Conservation (phyloP, 2,888 invertebrate genomes). For the Crocallis elinguaria region DNA sequence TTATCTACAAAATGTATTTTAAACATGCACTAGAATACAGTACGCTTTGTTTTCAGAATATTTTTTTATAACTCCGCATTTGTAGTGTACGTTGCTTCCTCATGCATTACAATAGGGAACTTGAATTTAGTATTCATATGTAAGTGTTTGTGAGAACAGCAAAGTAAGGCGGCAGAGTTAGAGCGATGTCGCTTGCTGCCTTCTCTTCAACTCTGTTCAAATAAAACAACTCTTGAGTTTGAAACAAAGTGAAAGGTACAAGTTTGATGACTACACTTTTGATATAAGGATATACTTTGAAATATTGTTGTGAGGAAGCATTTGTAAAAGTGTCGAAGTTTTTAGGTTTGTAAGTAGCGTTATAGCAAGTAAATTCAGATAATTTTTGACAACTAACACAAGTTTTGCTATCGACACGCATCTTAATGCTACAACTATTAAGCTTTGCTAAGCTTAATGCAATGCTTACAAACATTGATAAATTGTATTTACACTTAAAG, state of each 20-base stretch:
- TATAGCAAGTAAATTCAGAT: slow-evolving; percentile 19
- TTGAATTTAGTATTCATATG: slow-evolving; percentile 14
- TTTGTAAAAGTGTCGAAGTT: slow-evolving; percentile 12
- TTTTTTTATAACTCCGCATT: slow-evolving; percentile 39
- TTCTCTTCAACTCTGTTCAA: slow-evolving; percentile 19
- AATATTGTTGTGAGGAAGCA: slow-evolving; percentile 31
- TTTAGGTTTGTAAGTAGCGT: slow-evolving; percentile 29
- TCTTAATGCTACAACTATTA: slow-evolving; percentile 52
- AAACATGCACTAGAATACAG: slow-evolving; percentile 52
- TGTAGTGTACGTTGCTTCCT: slow-evolving; percentile 51
- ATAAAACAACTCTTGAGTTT: slow-evolving; percentile 14
- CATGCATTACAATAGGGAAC: slow-evolving; percentile 35
- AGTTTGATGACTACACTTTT: slow-evolving; percentile 13
- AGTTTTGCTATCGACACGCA: slow-evolving; percentile 55
- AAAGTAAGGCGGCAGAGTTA: slow-evolving; percentile 14
- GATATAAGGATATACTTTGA: slow-evolving; percentile 1
- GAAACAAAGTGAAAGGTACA: slow-evolving; percentile 15
- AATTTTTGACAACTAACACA: slow-evolving; percentile 33
- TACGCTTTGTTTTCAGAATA: slow-evolving; percentile 46
- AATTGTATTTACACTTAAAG: slow-evolving; percentile 9
- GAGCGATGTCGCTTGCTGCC: slow-evolving; percentile 25
- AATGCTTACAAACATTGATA: slow-evolving; percentile 27
- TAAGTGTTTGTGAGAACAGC: slow-evolving; percentile 18
- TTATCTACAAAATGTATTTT: slow-evolving; percentile 54
- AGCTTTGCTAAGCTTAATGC: slow-evolving; percentile 60